Percentiles rank a stretch among this genome's conserved stretches.
These are phyloP conservation scores for Chiloscyllium punctatum DNA, from an alignment of 2,797 vertebrate genomes.

Conservation along the genomic window DNA sequence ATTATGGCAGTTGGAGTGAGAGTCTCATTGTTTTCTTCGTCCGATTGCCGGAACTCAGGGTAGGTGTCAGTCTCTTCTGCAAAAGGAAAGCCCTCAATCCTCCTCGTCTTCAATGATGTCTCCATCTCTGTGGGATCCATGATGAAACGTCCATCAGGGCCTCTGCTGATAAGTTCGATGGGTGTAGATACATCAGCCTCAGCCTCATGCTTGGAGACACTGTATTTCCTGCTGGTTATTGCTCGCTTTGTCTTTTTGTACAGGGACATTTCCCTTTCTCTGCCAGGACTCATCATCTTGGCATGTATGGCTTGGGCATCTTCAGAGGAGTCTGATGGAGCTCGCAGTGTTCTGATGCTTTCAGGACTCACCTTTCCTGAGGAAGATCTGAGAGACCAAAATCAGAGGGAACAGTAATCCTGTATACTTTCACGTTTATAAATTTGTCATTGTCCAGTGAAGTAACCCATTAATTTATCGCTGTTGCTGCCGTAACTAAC, in stretches of 20 bases:
- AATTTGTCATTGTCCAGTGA: slow-evolving; percentile 34
- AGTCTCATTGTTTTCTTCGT: slow-evolving; percentile 94
- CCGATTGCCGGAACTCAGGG: slow-evolving; percentile 97
- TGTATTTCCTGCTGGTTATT: slow-evolving; percentile 97
- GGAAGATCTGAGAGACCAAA: slow-evolving; percentile 70
- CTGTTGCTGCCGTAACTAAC: neutral
- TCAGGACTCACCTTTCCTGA: slow-evolving; percentile 98
- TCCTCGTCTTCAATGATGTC: slow-evolving; percentile 73
- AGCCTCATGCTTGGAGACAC: slow-evolving; percentile 87
- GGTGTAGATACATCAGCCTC: slow-evolving; percentile 87
- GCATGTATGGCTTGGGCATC: slow-evolving; percentile 81
- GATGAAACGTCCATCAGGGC: slow-evolving; percentile 90
- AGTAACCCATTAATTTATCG: slow-evolving; percentile 32
- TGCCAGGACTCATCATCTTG: slow-evolving; percentile 83
- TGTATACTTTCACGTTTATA: slow-evolving; percentile 28
- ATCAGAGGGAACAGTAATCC: neutral
- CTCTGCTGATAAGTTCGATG: slow-evolving; percentile 96
- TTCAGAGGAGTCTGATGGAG: slow-evolving; percentile 86
- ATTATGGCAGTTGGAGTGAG: slow-evolving; percentile 82
- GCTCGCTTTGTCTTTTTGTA: slow-evolving; percentile 98
- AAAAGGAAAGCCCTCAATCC: slow-evolving; percentile 96
- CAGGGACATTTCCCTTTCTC: slow-evolving; percentile 90
- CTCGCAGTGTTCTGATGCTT: slow-evolving; percentile 77
- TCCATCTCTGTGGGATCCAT: slow-evolving; percentile 80
- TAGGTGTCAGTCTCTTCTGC: slow-evolving; percentile 98